Percentiles rank a stretch among this genome's conserved stretches.
Conservation (phyloP, 2,797 vertebrate species). For the Amniataba percoides region DNA sequence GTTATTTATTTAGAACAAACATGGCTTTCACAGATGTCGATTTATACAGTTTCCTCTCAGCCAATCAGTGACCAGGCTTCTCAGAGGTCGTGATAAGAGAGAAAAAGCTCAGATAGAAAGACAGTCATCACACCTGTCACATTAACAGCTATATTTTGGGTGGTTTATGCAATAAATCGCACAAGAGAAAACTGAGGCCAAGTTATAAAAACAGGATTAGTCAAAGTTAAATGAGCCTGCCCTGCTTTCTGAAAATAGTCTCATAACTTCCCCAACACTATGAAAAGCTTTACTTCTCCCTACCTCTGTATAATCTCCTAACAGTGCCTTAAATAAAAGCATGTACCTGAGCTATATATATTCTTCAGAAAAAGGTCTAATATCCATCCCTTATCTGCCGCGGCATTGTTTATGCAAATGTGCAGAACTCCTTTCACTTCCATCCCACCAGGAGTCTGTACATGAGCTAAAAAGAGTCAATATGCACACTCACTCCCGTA, state of each 20-base stretch:
- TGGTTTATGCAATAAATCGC: background rate
- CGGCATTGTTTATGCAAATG: constrained; percentile 1
- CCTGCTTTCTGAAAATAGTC: background rate
- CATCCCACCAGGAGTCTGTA: constrained; percentile 7
- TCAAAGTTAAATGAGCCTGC: background rate
- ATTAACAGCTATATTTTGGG: too few relatives aligned
- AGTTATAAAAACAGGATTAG: background rate
- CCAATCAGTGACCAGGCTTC: background rate
- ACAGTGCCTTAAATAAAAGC: constrained; percentile 16
- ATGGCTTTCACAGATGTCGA: background rate
- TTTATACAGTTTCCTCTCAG: background rate
- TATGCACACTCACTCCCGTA: background rate
- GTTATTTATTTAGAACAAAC: background rate
- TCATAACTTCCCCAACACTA: background rate
- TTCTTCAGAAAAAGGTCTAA: background rate
- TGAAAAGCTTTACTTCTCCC: background rate
- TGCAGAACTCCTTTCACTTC: background rate
- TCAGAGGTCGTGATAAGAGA: background rate
- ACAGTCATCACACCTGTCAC: background rate
- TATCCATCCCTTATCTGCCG: constrained; percentile 8
- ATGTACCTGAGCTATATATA: background rate
- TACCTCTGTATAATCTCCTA: background rate
- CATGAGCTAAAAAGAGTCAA: background rate
- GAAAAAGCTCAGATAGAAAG: background rate
- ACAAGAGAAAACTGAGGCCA: background rate